A percentile compares a stretch with the other conserved stretches of the same genome.
Conservation (phyloP, 2,113 vertebrate genomes). For the Myotis lucifugus region DNA sequence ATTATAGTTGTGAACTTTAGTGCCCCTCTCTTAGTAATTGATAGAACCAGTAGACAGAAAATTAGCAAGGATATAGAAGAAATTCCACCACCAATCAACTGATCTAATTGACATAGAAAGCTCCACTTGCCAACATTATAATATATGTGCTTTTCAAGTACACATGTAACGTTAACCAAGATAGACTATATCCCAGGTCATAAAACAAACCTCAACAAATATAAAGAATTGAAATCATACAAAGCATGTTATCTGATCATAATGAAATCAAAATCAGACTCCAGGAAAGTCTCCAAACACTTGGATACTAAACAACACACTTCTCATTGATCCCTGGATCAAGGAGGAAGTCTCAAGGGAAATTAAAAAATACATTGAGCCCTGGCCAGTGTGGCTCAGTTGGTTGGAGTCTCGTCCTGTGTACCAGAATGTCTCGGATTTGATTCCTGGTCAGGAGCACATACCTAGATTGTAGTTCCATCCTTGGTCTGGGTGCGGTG, state of each 20-base stretch:
- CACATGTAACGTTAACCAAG: not conserved
- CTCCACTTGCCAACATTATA: not conserved
- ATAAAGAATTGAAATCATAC: not conserved
- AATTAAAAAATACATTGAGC: no score
- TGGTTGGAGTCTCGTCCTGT: no score
- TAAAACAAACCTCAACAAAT: slow-evolving; percentile 32
- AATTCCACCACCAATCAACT: not conserved
- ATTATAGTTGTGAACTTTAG: not conserved
- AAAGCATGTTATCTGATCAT: slow-evolving; percentile 10
- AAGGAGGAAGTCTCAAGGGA: slow-evolving; percentile 5
- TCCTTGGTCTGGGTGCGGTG: no score
- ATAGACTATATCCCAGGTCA: not conserved
- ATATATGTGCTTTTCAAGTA: slow-evolving; percentile 41
- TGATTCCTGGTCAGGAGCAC: no score
- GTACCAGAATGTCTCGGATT: no score
- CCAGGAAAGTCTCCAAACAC: slow-evolving; percentile 11
- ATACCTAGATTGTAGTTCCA: no score
- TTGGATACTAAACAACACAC: slow-evolving; percentile 43
- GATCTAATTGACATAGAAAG: slow-evolving; percentile 38
- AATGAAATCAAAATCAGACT: slow-evolving; percentile 27
- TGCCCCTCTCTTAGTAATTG: not conserved
- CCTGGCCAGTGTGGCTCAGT: no score
- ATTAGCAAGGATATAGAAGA: not conserved
- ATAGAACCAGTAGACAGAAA: slow-evolving; percentile 26
- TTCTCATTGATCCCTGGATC: slow-evolving; percentile 38